Evolutionary conservation across 2,888 invertebrate genomes (phyloP).

Genomic region (Selenia dentaria): DNA sequence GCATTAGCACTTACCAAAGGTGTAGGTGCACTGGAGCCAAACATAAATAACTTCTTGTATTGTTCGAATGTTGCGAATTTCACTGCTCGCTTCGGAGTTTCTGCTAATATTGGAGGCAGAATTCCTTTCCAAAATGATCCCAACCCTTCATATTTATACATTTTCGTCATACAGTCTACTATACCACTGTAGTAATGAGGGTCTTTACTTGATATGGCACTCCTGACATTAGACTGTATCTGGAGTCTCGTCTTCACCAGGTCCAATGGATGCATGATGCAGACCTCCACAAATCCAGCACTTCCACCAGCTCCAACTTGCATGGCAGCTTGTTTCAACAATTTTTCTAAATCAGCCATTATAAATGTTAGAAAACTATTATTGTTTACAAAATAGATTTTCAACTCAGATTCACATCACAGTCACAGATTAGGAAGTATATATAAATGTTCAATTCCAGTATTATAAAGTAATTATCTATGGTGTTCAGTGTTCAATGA

Average conservation of each 20-base stretch:
- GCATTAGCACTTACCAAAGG: constrained; percentile 86
- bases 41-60: constrained; percentile 93
- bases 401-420: no score
- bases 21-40: constrained; percentile 90
- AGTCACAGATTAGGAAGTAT: no score
- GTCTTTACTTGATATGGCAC: constrained; percentile 58
- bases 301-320: constrained; percentile 95
- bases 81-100: constrained; percentile 97
- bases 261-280: constrained; percentile 98
- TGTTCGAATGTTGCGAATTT: constrained; percentile 98
- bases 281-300: constrained; percentile 97
- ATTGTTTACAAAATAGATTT: no score
- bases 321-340: constrained; percentile 89
- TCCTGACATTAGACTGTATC: constrained; percentile 55
- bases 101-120: constrained; percentile 95
- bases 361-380: no score
- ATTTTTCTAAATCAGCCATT: constrained; percentile 70
- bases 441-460: no score
- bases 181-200: constrained; percentile 90
- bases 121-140: constrained; percentile 97
- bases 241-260: constrained; percentile 93
- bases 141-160: constrained; percentile 93
- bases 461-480: no score
- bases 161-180: constrained; percentile 94
- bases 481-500: no score